phyloP scores from a whole-genome alignment of 2,113 vertebrate genomes.

The Pollachius pollachius region DNA sequence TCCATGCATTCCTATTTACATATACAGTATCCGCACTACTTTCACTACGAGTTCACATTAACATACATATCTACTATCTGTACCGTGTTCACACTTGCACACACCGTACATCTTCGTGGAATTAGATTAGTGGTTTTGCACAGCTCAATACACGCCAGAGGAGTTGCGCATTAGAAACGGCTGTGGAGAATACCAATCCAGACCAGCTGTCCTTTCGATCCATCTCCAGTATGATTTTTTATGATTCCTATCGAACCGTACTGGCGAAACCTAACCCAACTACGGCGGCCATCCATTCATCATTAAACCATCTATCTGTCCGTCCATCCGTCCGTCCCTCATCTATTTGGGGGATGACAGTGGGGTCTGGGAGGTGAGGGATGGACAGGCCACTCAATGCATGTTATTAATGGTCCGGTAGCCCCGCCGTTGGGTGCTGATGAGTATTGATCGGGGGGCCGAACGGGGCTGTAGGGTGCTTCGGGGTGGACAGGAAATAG shows the following conservation, averaged over 20 bases:
- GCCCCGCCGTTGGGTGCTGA: constrained; percentile 49
- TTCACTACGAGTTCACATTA: too few relatives aligned
- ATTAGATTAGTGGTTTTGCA: too few relatives aligned
- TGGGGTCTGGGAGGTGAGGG: constrained; percentile 33
- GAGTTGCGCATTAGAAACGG: too few relatives aligned
- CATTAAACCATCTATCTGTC: not conserved
- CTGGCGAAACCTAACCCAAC: not conserved
- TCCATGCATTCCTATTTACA: too few relatives aligned
- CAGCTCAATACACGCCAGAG: too few relatives aligned
- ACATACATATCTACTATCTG: too few relatives aligned
- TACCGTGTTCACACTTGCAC: too few relatives aligned
- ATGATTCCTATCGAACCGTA: not conserved
- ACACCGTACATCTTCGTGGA: too few relatives aligned
- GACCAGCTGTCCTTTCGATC: not conserved
- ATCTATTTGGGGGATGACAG: constrained; percentile 47
- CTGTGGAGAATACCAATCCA: too few relatives aligned
- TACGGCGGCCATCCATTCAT: not conserved
- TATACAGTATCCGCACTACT: too few relatives aligned
- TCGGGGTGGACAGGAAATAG: constrained; percentile 29
- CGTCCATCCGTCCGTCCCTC: not conserved
- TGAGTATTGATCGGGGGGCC: constrained; percentile 56
- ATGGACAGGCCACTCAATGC: constrained; percentile 34
- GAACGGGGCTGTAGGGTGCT: constrained; percentile 16
- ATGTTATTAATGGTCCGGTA: constrained; percentile 55
- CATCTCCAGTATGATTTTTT: not conserved